A percentile compares a stretch with the other conserved stretches of the same genome.
Conservation (phyloP, 53 echinoderm and acorn worm species). For the Holothuria leucospilota region DNA sequence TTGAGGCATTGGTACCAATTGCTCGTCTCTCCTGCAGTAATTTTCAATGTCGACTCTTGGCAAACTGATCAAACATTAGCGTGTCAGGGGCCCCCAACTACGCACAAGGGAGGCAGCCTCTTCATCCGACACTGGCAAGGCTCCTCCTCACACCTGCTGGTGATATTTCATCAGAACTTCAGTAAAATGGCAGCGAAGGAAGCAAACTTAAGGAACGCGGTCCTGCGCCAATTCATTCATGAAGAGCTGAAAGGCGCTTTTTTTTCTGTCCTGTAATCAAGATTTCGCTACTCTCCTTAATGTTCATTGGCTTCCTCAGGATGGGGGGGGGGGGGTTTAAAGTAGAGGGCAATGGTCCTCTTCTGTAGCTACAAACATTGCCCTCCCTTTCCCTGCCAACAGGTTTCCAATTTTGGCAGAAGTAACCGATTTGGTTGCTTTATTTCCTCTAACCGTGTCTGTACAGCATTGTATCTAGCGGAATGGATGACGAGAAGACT, state of each 20-base stretch:
- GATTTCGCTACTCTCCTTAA: not conserved
- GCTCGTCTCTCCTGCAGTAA: not conserved
- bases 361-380: not conserved
- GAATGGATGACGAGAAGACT: not conserved
- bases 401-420: not conserved
- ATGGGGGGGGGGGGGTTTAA: not conserved
- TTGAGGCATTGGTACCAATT: not conserved
- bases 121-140: not conserved
- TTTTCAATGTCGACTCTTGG: not conserved
- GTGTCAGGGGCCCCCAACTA: not conserved
- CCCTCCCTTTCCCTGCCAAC: not conserved
- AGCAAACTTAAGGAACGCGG: constrained; percentile 15
- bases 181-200: not conserved
- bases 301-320: not conserved
- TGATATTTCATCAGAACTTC: constrained; percentile 10
- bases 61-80: too few relatives aligned
- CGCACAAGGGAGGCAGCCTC: not conserved
- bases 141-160: not conserved
- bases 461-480: not conserved
- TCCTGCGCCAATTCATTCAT: constrained; percentile 11
- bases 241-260: constrained; percentile 5
- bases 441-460: too few relatives aligned
- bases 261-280: not conserved
- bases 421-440: too few relatives aligned
- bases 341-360: not conserved